Conservation (phyloP, 2,113 vertebrate genomes). For the Tragelaphus buxtoni region DNA sequence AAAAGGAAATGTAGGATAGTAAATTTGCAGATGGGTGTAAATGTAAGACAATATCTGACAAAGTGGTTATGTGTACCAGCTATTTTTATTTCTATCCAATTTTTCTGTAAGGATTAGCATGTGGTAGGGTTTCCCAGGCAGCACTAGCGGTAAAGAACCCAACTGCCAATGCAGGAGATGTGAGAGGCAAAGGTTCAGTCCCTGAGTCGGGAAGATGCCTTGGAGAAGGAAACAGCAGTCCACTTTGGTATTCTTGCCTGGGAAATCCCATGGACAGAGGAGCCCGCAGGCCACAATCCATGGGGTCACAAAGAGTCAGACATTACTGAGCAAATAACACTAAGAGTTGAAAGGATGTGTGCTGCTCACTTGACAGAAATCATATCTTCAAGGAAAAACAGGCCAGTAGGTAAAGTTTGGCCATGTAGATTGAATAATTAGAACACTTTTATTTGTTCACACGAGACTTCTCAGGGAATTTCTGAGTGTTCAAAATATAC, state of each 20-base stretch:
- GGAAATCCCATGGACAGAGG: not conserved
- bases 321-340: not conserved
- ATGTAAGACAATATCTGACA: not conserved
- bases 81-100: not conserved
- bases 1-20: not conserved
- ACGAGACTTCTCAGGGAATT: not conserved
- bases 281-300: not conserved
- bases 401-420: not conserved
- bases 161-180: not conserved
- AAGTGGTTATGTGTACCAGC: not conserved
- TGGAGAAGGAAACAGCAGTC: not conserved
- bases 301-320: not conserved
- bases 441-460: not conserved
- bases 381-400: not conserved
- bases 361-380: not conserved
- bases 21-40: not conserved
- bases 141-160: not conserved
- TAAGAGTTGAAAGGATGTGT: not conserved
- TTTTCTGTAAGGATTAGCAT: not conserved
- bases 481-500: not conserved
- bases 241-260: not conserved
- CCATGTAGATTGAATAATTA: not conserved
- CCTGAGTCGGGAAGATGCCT: not conserved
- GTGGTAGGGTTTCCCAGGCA: not conserved
- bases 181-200: fast-evolving